Percentiles rank a stretch among this genome's conserved stretches.
These are phyloP conservation scores for Dermochelys coriacea DNA, from an alignment of 2,797 vertebrate species.

Conservation along the genomic window DNA sequence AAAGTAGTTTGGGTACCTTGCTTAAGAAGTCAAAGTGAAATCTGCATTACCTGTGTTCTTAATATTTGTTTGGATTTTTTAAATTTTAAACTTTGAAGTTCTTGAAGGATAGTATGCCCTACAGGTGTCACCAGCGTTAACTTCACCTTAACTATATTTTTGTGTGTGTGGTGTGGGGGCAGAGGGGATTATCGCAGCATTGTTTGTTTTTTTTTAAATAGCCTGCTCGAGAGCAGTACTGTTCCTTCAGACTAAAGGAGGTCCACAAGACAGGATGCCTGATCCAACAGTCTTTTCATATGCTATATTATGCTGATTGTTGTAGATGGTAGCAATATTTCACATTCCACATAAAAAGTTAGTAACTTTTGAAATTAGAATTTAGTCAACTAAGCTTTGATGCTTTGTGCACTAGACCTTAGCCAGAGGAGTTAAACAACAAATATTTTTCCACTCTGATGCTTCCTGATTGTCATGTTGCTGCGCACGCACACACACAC, in stretches of 20 bases:
- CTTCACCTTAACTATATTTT: not conserved
- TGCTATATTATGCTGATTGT: not conserved
- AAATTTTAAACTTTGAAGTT: not conserved
- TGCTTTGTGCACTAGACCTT: not conserved
- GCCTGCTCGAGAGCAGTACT: accelerated
- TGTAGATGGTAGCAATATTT: not conserved
- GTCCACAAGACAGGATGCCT: not conserved
- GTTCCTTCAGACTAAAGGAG: not conserved
- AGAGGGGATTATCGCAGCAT: not conserved
- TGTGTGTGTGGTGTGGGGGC: not conserved
- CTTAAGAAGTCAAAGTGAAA: not conserved
- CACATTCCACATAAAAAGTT: not conserved
- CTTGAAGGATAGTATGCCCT: not conserved
- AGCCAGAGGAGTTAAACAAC: not conserved
- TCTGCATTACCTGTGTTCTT: not conserved
- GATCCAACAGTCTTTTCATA: not conserved
- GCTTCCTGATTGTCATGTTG: not conserved
- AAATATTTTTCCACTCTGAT: too few relatives aligned
- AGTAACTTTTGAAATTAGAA: not conserved
- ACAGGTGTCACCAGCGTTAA: not conserved
- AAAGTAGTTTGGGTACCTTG: not conserved
- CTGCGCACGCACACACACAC: too few relatives aligned
- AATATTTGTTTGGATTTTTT: not conserved
- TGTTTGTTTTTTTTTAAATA: not conserved
- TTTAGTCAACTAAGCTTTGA: not conserved